A percentile compares a stretch with the other conserved stretches of the same genome.
Conservation (phyloP, 2,113 vertebrate genomes). For the Cisticola juncidis region DNA sequence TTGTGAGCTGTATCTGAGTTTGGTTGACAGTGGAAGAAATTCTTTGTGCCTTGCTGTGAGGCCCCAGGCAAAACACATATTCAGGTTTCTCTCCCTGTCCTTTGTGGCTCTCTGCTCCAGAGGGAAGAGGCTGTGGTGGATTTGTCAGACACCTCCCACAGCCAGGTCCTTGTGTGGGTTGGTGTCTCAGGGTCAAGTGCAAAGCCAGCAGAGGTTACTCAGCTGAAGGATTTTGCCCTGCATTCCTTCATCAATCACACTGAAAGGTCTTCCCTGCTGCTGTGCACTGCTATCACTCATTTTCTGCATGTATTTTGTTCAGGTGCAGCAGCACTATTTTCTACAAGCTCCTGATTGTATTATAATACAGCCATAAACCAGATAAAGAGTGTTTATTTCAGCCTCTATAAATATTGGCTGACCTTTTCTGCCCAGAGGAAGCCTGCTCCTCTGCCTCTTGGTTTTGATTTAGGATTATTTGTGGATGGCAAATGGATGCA, state of each 20-base stretch:
- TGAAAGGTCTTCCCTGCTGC: neutral
- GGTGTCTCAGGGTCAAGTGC: neutral
- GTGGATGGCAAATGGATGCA: slow-evolving; percentile 23
- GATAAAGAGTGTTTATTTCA: slow-evolving; percentile 20
- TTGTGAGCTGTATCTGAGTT: neutral
- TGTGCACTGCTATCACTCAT: neutral
- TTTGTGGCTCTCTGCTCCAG: neutral
- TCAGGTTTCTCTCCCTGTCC: neutral
- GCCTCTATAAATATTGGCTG: slow-evolving; percentile 34
- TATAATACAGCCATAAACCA: slow-evolving; percentile 39
- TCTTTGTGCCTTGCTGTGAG: neutral
- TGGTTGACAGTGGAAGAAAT: neutral
- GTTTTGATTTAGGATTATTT: slow-evolving; percentile 48
- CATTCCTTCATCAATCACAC: neutral
- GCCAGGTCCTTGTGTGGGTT: fast-evolving
- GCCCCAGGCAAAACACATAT: neutral
- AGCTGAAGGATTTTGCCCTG: neutral
- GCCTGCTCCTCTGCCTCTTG: neutral
- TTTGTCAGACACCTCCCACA: neutral
- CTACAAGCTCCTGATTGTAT: slow-evolving; percentile 21
- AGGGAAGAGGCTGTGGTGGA: neutral
- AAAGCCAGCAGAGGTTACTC: neutral
- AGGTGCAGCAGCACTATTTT: neutral
- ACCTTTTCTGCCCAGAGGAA: slow-evolving; percentile 44
- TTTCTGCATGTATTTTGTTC: neutral